Evolutionary conservation across 1,140 invertebrate genomes (phyloP), one percentile per base, ranked within the genome.

Genomic region (Oryzaephilus surinamensis): DNA sequence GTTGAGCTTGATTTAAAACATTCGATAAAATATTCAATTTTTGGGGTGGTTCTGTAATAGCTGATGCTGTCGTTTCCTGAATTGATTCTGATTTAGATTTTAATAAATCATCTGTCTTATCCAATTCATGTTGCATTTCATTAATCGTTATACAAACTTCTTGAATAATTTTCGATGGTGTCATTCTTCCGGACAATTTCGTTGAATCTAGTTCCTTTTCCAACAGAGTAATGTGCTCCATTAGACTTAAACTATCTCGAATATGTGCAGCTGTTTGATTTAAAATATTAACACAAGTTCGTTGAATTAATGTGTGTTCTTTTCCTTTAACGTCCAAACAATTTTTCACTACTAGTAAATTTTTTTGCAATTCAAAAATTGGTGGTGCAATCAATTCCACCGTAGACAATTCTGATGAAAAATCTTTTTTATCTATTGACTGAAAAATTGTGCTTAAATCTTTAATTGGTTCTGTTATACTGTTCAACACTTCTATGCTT

Each of bases 301-400:
- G 67, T 49, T 77, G 73, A 2, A 78, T 73, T 13, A 79, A 56
- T 2, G 76, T 78, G 38, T 69, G 72, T 10, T 72, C 72, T 12
- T 70, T 71, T 37, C 70, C 73, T 56, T 77, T 73, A 17, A 77
- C 66, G 46, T 77, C 73, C 20, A 79, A 68, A 52, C 77, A 78
- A 57, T 79, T 79, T 57, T 78, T 74, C 40, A 80, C 68, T 5
- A 79, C 63, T 23, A 71, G 66, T 15, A 81, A 57, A 38, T 70
- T 71, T 57, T 74, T 70, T 51, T 79, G 71, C 7, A 81, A 54
- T 16, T 67, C 63, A 50, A 74, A 71, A 27, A 81, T 65, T 13
- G 74, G 67, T 24, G 73, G 66, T 12, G 70, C 64, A 35, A 81
- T 58, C 16, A 68, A 63, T 43, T 73, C 68, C 8, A 78, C 66